A percentile compares a stretch with the other conserved stretches of the same genome.
Evolutionary conservation across 2,797 vertebrate genomes (phyloP).

Genomic region (Tiaroga cobitis): DNA sequence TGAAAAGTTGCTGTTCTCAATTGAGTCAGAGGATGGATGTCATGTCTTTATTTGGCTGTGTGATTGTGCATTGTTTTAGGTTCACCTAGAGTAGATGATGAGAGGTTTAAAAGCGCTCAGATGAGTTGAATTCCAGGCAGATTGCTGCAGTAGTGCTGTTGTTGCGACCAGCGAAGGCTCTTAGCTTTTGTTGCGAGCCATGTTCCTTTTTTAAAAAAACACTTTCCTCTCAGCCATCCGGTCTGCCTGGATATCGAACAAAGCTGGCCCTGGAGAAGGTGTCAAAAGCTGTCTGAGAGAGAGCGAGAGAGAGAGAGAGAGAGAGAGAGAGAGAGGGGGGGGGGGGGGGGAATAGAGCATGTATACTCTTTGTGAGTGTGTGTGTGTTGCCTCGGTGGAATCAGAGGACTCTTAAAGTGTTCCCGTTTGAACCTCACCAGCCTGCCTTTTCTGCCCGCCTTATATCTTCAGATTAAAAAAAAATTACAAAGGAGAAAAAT

Average conservation of each 20-base stretch:
- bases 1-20: background rate
- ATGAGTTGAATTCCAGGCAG: conserved; percentile 76
- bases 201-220: conserved; percentile 67
- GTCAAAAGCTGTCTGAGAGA: conserved; percentile 75
- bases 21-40: conserved; percentile 1
- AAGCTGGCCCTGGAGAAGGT: conserved; percentile 69
- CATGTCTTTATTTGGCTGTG: background rate
- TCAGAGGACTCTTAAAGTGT: conserved; percentile 70
- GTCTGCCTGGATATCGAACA: conserved; percentile 63
- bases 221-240: conserved; percentile 52
- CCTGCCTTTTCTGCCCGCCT: conserved; percentile 56
- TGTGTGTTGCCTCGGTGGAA: conserved; percentile 65
- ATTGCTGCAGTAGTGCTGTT: conserved; percentile 65
- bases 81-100: conserved; percentile 18
- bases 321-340: conserved; percentile 44
- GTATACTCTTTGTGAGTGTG: conserved; percentile 60
- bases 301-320: conserved; percentile 59
- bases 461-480: conserved; percentile 73
- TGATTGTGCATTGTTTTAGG: conserved; percentile 16
- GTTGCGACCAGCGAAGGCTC: conserved; percentile 72
- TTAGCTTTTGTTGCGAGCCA: conserved; percentile 77
- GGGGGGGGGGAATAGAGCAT: conserved; percentile 30
- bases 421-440: conserved; percentile 74
- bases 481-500: conserved; percentile 78
- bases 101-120: conserved; percentile 66